phyloP scores from a whole-genome alignment of 2,797 vertebrate genomes.

The Ptychadena robeensis region DNA sequence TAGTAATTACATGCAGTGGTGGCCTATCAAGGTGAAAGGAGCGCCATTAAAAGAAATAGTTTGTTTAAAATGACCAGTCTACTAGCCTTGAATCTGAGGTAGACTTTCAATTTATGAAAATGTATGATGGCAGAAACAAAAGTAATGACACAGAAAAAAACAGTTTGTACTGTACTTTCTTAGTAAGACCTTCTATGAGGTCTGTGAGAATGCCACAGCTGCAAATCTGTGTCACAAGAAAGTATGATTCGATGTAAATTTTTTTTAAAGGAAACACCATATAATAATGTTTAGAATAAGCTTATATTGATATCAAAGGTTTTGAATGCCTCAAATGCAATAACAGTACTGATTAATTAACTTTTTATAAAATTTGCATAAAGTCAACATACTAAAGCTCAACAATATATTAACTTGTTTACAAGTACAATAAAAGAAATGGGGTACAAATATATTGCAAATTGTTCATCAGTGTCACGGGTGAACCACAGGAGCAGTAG shows the following conservation, averaged over 20 bases:
- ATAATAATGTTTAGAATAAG: background rate
- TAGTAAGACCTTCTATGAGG: background rate
- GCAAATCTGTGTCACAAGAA: background rate
- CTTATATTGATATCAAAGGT: background rate
- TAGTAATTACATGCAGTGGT: background rate
- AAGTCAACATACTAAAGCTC: too few relatives aligned
- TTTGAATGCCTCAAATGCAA: too few relatives aligned
- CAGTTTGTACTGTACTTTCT: background rate
- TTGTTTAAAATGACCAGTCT: background rate
- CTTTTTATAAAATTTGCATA: too few relatives aligned
- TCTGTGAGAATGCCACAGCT: background rate
- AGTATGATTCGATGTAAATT: background rate
- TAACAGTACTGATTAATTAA: too few relatives aligned
- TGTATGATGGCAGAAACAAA: background rate
- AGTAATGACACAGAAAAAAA: background rate
- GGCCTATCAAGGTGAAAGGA: background rate
- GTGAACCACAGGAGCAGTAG: too few relatives aligned
- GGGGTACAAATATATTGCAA: too few relatives aligned
- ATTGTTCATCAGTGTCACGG: too few relatives aligned
- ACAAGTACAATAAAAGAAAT: too few relatives aligned
- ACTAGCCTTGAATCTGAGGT: background rate
- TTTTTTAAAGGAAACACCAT: background rate
- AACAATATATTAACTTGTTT: too few relatives aligned
- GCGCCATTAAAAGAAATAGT: background rate
- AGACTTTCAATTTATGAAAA: background rate